Percentiles rank a stretch among this genome's conserved stretches.
phyloP scores from a whole-genome alignment of 2,797 vertebrate species.

The Argya squamiceps region DNA sequence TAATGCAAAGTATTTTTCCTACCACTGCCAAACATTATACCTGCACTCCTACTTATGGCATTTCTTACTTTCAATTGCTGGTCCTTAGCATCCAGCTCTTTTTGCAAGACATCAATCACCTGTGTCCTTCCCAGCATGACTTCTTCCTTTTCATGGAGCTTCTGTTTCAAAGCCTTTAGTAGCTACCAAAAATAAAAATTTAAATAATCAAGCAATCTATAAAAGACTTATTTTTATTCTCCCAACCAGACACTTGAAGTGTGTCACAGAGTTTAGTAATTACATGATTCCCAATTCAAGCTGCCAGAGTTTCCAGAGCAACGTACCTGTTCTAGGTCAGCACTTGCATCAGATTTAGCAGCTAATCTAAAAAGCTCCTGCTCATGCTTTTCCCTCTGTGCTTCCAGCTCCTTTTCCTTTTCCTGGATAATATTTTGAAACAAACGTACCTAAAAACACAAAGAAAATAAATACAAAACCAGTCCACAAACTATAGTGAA shows the following conservation, averaged over 20 bases:
- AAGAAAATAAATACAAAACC: background rate
- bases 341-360: conserved; percentile 88
- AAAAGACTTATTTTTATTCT: background rate
- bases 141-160: conserved; percentile 92
- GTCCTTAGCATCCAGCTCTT: conserved; percentile 87
- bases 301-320: background rate
- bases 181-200: conserved; percentile 71
- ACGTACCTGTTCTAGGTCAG: conserved; percentile 88
- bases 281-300: background rate
- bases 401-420: conserved; percentile 82
- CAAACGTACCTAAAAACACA: conserved; percentile 78
- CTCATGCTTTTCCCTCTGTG: conserved; percentile 84
- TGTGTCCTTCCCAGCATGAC: conserved; percentile 88
- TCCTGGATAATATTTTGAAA: conserved; percentile 88
- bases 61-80: conserved; percentile 81
- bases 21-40: background rate
- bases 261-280: background rate
- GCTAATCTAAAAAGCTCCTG: conserved; percentile 89
- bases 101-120: conserved; percentile 89
- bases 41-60: background rate
- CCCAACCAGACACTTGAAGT: background rate
- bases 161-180: conserved; percentile 89
- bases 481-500: background rate
- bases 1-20: background rate
- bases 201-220: background rate